A percentile compares a stretch with the other conserved stretches of the same genome.
Evolutionary conservation across 2,888 invertebrate species (phyloP).

Genomic region (Oxytorus armatus): DNA sequence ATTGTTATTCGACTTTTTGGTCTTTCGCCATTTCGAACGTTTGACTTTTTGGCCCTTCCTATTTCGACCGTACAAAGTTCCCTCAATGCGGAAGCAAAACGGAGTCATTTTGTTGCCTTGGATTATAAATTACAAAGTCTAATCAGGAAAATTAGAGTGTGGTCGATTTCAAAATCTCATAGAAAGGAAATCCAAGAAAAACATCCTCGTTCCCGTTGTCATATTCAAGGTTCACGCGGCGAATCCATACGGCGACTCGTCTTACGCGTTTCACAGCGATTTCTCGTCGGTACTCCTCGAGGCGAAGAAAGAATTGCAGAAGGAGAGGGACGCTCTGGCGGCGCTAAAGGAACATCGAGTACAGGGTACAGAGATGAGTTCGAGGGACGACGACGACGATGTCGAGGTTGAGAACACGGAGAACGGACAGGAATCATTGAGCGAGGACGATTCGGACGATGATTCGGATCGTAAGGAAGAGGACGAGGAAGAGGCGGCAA

Average conservation of each 20-base stretch:
- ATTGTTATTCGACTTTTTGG: too few species aligned
- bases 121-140: too few species aligned
- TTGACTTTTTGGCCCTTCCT: too few species aligned
- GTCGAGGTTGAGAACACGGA: constrained; percentile 85
- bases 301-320: constrained; percentile 92
- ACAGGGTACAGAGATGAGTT: constrained; percentile 79
- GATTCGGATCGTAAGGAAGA: constrained; percentile 88
- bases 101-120: too few species aligned
- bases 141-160: too few species aligned
- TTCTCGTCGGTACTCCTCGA: constrained; percentile 88
- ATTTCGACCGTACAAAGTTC: too few species aligned
- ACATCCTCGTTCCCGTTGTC: constrained; percentile 27
- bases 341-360: constrained; percentile 80
- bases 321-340: constrained; percentile 87
- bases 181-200: constrained; percentile 2
- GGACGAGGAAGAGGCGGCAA: constrained; percentile 86
- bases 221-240: constrained; percentile 78
- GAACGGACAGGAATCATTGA: constrained; percentile 87
- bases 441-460: constrained; percentile 85
- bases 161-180: not conserved
- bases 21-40: too few species aligned
- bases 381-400: constrained; percentile 85
- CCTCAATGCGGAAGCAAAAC: too few species aligned
- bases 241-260: constrained; percentile 84
- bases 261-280: constrained; percentile 88